phyloP scores from a whole-genome alignment of 1,140 invertebrate genomes.

The Heliconius himera region DNA sequence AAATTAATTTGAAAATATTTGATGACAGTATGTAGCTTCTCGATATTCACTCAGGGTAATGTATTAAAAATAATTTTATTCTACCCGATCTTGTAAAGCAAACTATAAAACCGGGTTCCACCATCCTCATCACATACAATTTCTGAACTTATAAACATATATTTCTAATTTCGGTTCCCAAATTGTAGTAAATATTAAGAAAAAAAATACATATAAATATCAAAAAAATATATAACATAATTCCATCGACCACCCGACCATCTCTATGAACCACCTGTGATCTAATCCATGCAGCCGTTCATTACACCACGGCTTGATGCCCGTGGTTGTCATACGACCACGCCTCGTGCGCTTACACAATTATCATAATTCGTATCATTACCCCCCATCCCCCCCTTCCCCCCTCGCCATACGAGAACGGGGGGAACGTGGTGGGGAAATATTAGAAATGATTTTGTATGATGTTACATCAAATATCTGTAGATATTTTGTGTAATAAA shows the following conservation, averaged over 20 bases:
- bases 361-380: constrained; percentile 76
- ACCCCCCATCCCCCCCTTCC: constrained; percentile 25
- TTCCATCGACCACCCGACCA: constrained; percentile 14
- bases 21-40: no score
- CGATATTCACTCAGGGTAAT: no score
- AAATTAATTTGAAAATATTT: no score
- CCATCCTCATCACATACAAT: no score
- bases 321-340: constrained; percentile 75
- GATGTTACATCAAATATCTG: constrained; percentile 21
- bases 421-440: constrained; percentile 40
- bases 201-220: not conserved
- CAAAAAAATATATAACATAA: not conserved
- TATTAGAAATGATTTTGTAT: constrained; percentile 41
- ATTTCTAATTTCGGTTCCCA: no score
- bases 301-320: constrained; percentile 55
- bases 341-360: constrained; percentile 65
- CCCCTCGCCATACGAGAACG: constrained; percentile 23
- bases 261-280: constrained; percentile 53
- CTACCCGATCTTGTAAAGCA: no score
- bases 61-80: no score
- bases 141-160: no score
- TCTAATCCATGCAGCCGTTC: constrained; percentile 60
- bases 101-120: no score
- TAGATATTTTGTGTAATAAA: not conserved
- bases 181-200: no score